Percentiles rank a stretch among this genome's conserved stretches.
Conservation (phyloP, 2,797 vertebrate species). For the Gastrophryne carolinensis region DNA sequence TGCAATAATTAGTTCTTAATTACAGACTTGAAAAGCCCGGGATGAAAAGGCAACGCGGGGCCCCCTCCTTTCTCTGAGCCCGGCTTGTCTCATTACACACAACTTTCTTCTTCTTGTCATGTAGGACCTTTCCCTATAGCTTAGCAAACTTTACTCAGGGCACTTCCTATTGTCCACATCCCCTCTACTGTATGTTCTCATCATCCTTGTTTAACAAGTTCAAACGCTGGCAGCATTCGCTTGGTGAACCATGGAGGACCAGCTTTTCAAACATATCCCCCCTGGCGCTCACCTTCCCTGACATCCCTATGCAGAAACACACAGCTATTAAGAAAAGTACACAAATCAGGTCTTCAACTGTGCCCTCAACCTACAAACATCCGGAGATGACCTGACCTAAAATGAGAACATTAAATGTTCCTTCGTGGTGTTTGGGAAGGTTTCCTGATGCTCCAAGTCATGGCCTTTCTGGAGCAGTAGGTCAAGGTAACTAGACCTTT, state of each 20-base stretch:
- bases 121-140: constrained; percentile 73
- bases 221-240: constrained; percentile 60
- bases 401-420: no score
- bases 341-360: constrained; percentile 53
- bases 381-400: not conserved
- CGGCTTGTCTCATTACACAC: constrained; percentile 64
- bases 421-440: no score
- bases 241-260: constrained; percentile 62
- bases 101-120: constrained; percentile 64
- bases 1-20: constrained; percentile 58
- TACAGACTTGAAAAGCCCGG: constrained; percentile 54
- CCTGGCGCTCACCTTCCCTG: constrained; percentile 52
- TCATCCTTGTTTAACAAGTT: constrained; percentile 72
- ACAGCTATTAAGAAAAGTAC: constrained; percentile 63
- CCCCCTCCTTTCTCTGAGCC: constrained; percentile 49
- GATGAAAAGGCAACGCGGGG: constrained; percentile 64
- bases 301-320: constrained; percentile 74
- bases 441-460: no score
- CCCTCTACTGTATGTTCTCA: constrained; percentile 52
- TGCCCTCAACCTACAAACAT: constrained; percentile 23
- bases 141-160: constrained; percentile 73
- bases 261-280: constrained; percentile 63
- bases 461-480: no score
- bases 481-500: no score
- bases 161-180: constrained; percentile 59